Conservation (phyloP, 2,113 vertebrate species). For the Melozone crissalis region DNA sequence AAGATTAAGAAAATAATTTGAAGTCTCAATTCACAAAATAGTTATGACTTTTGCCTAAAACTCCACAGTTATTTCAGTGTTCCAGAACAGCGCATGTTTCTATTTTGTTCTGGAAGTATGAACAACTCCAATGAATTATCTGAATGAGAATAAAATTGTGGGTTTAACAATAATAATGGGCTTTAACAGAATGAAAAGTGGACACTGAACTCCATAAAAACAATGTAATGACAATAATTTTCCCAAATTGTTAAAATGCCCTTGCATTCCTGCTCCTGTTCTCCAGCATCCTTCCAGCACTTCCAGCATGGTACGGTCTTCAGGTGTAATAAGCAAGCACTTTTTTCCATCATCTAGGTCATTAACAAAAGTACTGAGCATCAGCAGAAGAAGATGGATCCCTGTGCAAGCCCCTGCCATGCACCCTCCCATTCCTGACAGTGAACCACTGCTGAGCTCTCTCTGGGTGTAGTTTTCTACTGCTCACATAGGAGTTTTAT, state of each 20-base stretch:
- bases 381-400: background rate
- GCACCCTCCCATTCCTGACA: background rate
- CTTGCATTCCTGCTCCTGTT: background rate
- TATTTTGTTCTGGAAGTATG: background rate
- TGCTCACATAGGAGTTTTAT: background rate
- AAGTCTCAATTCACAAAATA: background rate
- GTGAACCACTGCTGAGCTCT: background rate
- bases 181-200: background rate
- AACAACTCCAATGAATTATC: background rate
- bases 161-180: background rate
- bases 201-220: background rate
- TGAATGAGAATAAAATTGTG: background rate
- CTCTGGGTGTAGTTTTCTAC: background rate
- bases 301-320: background rate
- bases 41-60: background rate
- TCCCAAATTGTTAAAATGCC: background rate
- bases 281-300: background rate
- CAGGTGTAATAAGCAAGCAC: background rate
- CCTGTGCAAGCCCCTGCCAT: background rate
- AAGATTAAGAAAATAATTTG: background rate
- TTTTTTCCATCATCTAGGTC: background rate
- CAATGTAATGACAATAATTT: accelerated
- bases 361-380: background rate
- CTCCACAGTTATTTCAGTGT: background rate
- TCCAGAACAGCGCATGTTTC: background rate